Evolutionary conservation across 2,797 vertebrate genomes (phyloP), one percentile per base, ranked within the genome.

Genomic region (Antennarius maculatus): DNA sequence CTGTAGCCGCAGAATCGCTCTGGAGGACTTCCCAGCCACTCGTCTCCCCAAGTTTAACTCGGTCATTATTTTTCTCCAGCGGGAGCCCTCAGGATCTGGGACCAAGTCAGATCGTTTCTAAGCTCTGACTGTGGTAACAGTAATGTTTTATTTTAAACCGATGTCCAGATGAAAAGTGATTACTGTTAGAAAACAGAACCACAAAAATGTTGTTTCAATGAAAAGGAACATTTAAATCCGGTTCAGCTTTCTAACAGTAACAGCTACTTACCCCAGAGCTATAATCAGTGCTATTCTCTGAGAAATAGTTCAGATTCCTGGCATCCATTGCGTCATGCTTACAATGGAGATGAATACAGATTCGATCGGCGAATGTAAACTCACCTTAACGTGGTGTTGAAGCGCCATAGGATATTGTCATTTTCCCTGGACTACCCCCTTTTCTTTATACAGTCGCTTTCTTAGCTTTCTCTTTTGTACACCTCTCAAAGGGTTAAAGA

Each of bases 401-500:
- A 75, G 72, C 50, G 45, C 57, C 42, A 29, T 27, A 51, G 76
- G 77, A 45, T 71, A 69, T 49, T 67, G 71, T 34, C 63, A 68
- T 59, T 82, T 69, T 74, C 58, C 75, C 29, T 61, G 39, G 45
- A 39, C 49, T 31, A 8, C 58, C 63, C 56, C 46, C 68, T 61
- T 79, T 82, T 86, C 79, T 79, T 76, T 18, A n/a, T 34, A 18
- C 34, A 2, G 65, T 60, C 70, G 76, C 86, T 82, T 84, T 88
- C 85, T 89, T 78, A 74, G 67, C 70, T 74, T 54, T 29, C 54
- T 77, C 84, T 61, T 89, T 88, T 91, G 88, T 90, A 47, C 52
- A 72, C 78, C 68, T 82, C 69, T 86, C 78, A 88, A 89, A 89
- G 84, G 83, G 88, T 91, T 91, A 90, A 90, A 88, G 81, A 86